Base-by-base conservation (phyloP, 2,113 vertebrate species). In the Chaetops frenatus region DNA sequence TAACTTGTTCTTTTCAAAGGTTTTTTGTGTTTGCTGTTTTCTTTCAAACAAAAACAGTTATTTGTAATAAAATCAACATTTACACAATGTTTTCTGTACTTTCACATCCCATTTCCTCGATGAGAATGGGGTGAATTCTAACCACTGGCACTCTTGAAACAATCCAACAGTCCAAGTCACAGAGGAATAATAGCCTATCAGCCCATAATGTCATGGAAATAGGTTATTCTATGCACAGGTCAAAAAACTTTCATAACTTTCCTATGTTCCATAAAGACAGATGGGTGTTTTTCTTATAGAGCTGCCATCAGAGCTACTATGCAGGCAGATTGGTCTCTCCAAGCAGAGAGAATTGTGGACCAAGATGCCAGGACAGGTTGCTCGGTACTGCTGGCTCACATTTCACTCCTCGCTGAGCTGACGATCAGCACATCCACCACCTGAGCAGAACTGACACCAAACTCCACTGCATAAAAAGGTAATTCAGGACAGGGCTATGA, bases 211-310 rank as follows among this genome's bases (percentile, higher is more conserved):
- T 33, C 29, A 79, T 8, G 7, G 44, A 85, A 81, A 42, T 15
- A 33, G 12, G 7, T 85, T 42, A 81, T 42, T 71, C 47, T 61
- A 71, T 4, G 4, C 3, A 1, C 4, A 78, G 6, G 8, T 11
- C 10, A 74, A 81, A 21, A 19, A 67, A 24, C 19, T 56, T 64
- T 1, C 15, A 4, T 11, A 88, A 33, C 51, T 85, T 60, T 53
- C 28, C 28, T 16, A n/a, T n/a, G 23, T 16, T 69, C n/a, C 33
- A 79, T 33, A 56, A 50, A 67, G 16, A 20, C 0, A 42, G 31
- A 10, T 2, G 6, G 7, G 7, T 54, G 11, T 50, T 44, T 62
- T 56, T 42, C 57, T 56, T 24, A 76, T 0, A 0, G 53, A 62
- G 29, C 24, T 79, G 27, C 33, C 5, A 5, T 15, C 51, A 47